phyloP scores from a whole-genome alignment of 2,888 invertebrate genomes.

The Eupithecia subfuscata region DNA sequence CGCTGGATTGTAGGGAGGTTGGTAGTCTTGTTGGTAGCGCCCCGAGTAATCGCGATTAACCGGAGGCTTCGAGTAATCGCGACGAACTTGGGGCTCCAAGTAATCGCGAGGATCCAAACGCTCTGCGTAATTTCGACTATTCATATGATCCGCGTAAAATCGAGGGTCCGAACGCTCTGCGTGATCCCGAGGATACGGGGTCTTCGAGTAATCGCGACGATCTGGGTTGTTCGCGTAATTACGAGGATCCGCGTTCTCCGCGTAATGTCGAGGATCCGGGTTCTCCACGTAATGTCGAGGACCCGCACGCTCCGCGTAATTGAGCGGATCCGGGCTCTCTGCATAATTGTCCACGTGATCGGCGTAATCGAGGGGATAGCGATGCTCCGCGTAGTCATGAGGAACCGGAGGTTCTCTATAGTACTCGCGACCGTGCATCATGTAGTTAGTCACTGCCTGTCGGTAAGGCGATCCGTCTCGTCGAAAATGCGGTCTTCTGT shows the following conservation, averaged over 20 bases:
- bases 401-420: conserved; percentile 56
- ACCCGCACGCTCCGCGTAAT: not conserved
- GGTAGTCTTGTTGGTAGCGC: conserved; percentile 21
- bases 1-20: conserved; percentile 41
- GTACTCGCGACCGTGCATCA: conserved; percentile 67
- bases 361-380: conserved; percentile 25
- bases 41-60: not conserved
- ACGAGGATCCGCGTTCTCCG: not conserved
- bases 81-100: not conserved
- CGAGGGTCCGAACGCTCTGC: not conserved
- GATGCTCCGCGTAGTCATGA: conserved; percentile 36
- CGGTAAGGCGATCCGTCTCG: conserved; percentile 63
- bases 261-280: not conserved
- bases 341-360: conserved; percentile 1
- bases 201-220: not conserved
- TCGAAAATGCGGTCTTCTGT: conserved; percentile 52
- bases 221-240: not conserved
- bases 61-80: not conserved
- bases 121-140: not conserved
- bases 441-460: conserved; percentile 67
- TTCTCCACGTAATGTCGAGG: not conserved
- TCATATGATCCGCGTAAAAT: not conserved
- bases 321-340: not conserved
- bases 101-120: not conserved
- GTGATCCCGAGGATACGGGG: not conserved